Evolutionary conservation across 1,140 invertebrate species (phyloP), one percentile per base, ranked within the genome.

Genomic region (Leptinotarsa undecemlineata): DNA sequence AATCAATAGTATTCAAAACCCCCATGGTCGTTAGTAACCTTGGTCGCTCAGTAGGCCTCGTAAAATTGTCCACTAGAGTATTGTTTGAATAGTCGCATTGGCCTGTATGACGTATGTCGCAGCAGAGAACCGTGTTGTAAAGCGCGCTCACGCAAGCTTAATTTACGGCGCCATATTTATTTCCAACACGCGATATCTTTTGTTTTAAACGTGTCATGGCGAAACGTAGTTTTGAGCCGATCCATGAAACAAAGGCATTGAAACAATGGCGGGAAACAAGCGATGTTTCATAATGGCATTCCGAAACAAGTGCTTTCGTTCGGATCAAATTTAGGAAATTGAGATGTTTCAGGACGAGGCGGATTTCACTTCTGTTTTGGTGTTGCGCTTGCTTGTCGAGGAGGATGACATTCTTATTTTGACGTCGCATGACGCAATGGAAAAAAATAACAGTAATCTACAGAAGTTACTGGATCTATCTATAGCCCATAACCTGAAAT

Each of bases 141-240:
- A 82, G 82, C 82, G 73, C 77, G 81, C 79, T 82, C 82, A 83
- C 82, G 82, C 82, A 77, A 83, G 79, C 81, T 78, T 82, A 83
- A 82, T 83, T 83, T 82, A 83, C 79, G 81, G 75, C 82, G 82
- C 82, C 82, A 83, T 83, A 83, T 82, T 83, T 82, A 82, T 80
- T 81, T 81, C 81, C 74, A 78, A 80, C 82, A 83, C 82, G 82
- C 82, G 81, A 83, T 83, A 81, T 80, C 82, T 82, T 83, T 83
- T 83, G 82, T 83, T 83, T 82, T 82, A 82, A 82, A 81, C 81
- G 80, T 83, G 81, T 82, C 82, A 82, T 81, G 81, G 82, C 78
- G 80, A 82, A 80, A 80, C 72, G 73, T 74, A 80, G 76, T 77
- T 78, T 78, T 74, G 78, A 75, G 47, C 61, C 74, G 70, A 76